These are phyloP conservation scores for Ischnura elegans DNA, from an alignment of 2,888 invertebrate genomes.

Conservation along the genomic window DNA sequence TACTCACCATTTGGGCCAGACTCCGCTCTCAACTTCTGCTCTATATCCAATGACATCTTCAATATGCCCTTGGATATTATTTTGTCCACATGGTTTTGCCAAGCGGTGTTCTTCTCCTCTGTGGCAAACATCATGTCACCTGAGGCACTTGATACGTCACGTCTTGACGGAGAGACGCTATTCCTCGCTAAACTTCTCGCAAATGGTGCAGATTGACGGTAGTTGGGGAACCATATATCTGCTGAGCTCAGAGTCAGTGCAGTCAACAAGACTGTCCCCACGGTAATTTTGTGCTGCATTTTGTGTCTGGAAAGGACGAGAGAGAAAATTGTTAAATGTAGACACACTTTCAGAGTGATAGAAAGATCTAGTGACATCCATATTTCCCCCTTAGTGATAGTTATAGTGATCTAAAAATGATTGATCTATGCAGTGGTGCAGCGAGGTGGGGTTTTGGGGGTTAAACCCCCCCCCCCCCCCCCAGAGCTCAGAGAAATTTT, in stretches of 20 bases:
- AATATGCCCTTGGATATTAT: conserved; percentile 44
- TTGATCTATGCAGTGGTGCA: too few species aligned
- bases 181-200: background rate
- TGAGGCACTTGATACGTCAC: background rate
- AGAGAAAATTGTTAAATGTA: too few species aligned
- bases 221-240: conserved; percentile 50
- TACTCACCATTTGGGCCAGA: conserved; percentile 6
- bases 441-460: too few species aligned
- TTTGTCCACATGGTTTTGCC: conserved; percentile 43
- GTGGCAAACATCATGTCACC: conserved; percentile 31
- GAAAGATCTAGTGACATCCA: too few species aligned
- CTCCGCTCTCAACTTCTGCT: conserved; percentile 43
- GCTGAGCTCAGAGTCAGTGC: conserved; percentile 1
- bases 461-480: too few species aligned
- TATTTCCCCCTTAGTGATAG: too few species aligned
- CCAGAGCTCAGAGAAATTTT: too few species aligned
- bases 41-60: conserved; percentile 31
- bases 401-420: too few species aligned
- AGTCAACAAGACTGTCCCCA: background rate
- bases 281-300: background rate
- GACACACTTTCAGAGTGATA: too few species aligned
- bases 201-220: background rate
- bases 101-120: background rate
- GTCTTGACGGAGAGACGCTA: background rate
- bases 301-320: background rate